These are phyloP conservation scores for Augiades crinisus DNA, from an alignment of 2,888 invertebrate genomes.

Conservation along the genomic window DNA sequence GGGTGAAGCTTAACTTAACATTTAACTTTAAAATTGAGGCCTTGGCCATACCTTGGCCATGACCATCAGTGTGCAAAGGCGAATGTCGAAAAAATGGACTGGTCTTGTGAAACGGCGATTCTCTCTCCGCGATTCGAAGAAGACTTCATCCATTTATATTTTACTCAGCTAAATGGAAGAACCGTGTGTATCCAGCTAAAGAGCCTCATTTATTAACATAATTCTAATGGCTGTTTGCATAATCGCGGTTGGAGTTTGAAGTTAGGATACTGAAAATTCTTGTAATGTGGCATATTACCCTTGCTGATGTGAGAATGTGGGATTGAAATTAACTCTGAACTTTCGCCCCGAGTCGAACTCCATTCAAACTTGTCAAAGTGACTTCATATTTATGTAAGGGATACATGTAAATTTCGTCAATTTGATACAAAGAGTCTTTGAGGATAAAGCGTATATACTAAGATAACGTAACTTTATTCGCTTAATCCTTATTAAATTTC, in stretches of 20 bases:
- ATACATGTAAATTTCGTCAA: not conserved
- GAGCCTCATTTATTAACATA: not conserved
- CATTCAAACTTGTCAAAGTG: slow-evolving; percentile 2
- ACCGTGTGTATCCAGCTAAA: not conserved
- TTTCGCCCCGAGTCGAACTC: not conserved
- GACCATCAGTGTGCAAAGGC: no score
- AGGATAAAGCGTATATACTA: not conserved
- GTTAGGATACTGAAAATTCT: not conserved
- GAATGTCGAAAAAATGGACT: no score
- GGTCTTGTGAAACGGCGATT: no score
- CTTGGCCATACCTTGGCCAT: no score
- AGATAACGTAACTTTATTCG: no score
- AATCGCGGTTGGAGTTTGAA: slow-evolving; percentile 4
- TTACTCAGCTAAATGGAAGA: no score
- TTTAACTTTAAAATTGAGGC: no score
- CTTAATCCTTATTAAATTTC: no score
- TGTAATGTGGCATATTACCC: slow-evolving; percentile 1
- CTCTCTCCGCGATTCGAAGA: no score
- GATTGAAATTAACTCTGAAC: not conserved
- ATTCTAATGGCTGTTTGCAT: slow-evolving; percentile 2
- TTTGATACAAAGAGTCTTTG: not conserved
- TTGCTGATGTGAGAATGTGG: not conserved
- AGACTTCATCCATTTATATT: no score
- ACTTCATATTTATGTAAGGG: slow-evolving; percentile 5
- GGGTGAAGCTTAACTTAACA: no score